A percentile compares a stretch with the other conserved stretches of the same genome.
Evolutionary conservation across 1,140 invertebrate species (phyloP).

Genomic region (Apis laboriosa): DNA sequence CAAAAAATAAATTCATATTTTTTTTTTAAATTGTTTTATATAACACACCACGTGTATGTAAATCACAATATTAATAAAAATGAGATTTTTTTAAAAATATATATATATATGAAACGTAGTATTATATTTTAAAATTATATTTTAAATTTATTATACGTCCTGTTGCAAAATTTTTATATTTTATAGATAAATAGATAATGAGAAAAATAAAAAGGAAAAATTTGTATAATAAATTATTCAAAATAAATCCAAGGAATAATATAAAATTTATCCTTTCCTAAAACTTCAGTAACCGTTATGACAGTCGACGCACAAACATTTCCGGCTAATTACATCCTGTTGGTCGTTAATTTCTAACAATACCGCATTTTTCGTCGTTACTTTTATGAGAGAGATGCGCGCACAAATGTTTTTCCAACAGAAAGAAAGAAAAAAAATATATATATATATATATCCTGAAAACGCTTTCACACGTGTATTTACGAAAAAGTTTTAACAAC

Average conservation of each 20-base stretch:
- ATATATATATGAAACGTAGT: too few relatives aligned
- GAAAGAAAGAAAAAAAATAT: neutral
- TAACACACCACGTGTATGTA: too few relatives aligned
- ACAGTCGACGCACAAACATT: neutral
- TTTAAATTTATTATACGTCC: too few relatives aligned
- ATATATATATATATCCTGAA: too few relatives aligned
- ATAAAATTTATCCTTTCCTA: neutral
- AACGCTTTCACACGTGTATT: neutral
- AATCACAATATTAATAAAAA: too few relatives aligned
- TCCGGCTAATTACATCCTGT: constrained; percentile 4
- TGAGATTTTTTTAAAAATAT: too few relatives aligned
- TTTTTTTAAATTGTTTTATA: too few relatives aligned
- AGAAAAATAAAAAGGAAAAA: neutral
- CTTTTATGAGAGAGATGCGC: neutral
- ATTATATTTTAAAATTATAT: too few relatives aligned
- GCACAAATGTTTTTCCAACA: neutral
- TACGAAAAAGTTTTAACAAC: neutral
- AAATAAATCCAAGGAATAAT: neutral
- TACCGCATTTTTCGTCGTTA: neutral
- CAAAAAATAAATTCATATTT: too few relatives aligned
- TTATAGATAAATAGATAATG: neutral
- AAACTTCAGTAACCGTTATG: neutral
- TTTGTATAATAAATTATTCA: neutral
- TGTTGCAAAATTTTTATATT: too few relatives aligned
- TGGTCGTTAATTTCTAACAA: constrained; percentile 11